Percentiles rank a stretch among this genome's conserved stretches.
These are phyloP conservation scores for Calameuta pallipes DNA, from an alignment of 2,888 invertebrate species.

Conservation along the genomic window DNA sequence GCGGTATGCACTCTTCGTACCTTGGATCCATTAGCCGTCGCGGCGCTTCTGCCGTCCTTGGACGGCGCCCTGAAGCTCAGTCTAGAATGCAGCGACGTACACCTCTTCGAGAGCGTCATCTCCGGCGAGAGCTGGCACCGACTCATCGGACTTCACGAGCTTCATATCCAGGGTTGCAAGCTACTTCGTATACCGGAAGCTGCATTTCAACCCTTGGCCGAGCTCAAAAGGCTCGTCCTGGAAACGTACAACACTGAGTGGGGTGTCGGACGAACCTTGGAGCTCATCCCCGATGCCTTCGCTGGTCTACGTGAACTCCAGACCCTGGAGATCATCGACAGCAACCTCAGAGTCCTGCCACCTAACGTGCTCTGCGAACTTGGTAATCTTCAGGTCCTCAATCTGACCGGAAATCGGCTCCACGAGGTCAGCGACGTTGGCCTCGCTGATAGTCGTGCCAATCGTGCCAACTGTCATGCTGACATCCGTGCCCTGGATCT, in stretches of 20 bases:
- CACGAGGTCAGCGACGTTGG: constrained; percentile 82
- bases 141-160: constrained; percentile 79
- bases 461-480: constrained; percentile 67
- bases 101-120: constrained; percentile 83
- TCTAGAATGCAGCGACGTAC: constrained; percentile 81
- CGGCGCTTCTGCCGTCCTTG: constrained; percentile 67
- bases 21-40: constrained; percentile 66
- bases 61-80: constrained; percentile 80
- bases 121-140: constrained; percentile 78
- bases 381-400: constrained; percentile 82
- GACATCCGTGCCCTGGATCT: constrained; percentile 83
- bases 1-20: constrained; percentile 70
- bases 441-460: constrained; percentile 67
- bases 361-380: constrained; percentile 83
- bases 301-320: constrained; percentile 84
- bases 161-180: constrained; percentile 84
- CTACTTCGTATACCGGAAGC: constrained; percentile 80
- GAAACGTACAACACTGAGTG: constrained; percentile 86
- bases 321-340: constrained; percentile 82
- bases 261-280: constrained; percentile 79
- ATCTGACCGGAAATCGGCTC: constrained; percentile 87
- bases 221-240: constrained; percentile 81
- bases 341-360: constrained; percentile 84
- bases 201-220: constrained; percentile 83
- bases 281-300: constrained; percentile 78